Percentiles rank a stretch among this genome's conserved stretches.
Conservation (phyloP, 2,888 invertebrate species). For the Amiota minor region DNA sequence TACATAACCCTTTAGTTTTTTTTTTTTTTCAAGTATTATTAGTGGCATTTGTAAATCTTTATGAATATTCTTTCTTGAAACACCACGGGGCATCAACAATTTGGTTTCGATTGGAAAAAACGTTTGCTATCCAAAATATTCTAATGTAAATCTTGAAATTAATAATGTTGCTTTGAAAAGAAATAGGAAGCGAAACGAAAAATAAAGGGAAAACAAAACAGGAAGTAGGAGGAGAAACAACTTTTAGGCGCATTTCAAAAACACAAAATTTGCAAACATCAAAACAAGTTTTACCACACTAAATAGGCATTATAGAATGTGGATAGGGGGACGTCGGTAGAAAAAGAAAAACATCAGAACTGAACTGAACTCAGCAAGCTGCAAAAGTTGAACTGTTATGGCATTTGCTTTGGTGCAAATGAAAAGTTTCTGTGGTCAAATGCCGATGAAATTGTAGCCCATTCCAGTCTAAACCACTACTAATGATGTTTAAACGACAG, state of each 20-base stretch:
- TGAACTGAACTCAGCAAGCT: background rate
- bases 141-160: background rate
- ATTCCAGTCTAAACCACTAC: background rate
- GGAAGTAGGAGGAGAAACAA: background rate
- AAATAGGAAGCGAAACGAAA: background rate
- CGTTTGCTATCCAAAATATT: too few relatives aligned
- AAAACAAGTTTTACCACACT: background rate
- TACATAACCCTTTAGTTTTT: too few relatives aligned
- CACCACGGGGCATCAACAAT: too few relatives aligned
- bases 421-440: conserved; percentile 38
- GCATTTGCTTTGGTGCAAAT: background rate
- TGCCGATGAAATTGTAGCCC: background rate
- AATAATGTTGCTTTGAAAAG: conserved; percentile 1
- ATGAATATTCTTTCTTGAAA: too few relatives aligned
- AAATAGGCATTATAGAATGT: too few relatives aligned
- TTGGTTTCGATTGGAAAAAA: too few relatives aligned
- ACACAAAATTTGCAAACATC: background rate
- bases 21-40: too few relatives aligned
- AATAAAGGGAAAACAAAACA: background rate
- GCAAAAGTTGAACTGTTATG: background rate
- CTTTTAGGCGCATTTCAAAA: background rate
- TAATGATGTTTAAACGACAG: conserved; percentile 43
- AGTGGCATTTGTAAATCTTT: too few relatives aligned
- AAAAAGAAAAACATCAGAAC: too few relatives aligned
- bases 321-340: too few relatives aligned